These are phyloP conservation scores for Leptopilina drosophilae DNA, from an alignment of 2,888 invertebrate species.

Conservation along the genomic window DNA sequence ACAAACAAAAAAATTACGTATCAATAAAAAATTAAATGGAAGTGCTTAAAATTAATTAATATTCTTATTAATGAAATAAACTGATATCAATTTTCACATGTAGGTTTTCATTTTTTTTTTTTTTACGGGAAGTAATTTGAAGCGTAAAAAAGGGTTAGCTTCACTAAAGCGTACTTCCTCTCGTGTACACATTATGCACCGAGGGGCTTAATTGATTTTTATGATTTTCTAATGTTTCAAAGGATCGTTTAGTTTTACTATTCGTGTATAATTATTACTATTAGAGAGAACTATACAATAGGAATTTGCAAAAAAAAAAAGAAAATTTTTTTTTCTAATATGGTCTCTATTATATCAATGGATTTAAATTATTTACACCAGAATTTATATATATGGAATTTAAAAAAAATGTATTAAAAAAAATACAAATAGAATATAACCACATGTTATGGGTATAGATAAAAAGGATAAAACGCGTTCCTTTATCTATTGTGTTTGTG, in stretches of 20 bases:
- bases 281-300: too few relatives aligned
- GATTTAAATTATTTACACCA: too few relatives aligned
- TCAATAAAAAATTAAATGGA: too few relatives aligned
- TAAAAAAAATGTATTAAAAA: too few relatives aligned
- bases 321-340: too few relatives aligned
- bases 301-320: too few relatives aligned
- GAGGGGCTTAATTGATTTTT: constrained; percentile 22
- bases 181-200: background rate
- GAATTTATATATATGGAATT: too few relatives aligned
- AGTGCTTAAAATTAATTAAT: background rate
- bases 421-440: background rate
- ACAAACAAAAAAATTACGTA: too few relatives aligned
- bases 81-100: background rate
- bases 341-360: too few relatives aligned
- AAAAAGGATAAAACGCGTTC: background rate
- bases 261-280: constrained; percentile 5
- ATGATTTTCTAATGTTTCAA: background rate
- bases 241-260: constrained; percentile 13
- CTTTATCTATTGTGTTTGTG: constrained; percentile 5
- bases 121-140: constrained; percentile 27
- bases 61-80: background rate
- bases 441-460: background rate
- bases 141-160: constrained; percentile 2
- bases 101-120: background rate
- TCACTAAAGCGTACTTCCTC: constrained; percentile 29